Percentiles rank a stretch among this genome's conserved stretches.
phyloP scores from a whole-genome alignment of 2,888 invertebrate species.

The Lochmaea capreae region DNA sequence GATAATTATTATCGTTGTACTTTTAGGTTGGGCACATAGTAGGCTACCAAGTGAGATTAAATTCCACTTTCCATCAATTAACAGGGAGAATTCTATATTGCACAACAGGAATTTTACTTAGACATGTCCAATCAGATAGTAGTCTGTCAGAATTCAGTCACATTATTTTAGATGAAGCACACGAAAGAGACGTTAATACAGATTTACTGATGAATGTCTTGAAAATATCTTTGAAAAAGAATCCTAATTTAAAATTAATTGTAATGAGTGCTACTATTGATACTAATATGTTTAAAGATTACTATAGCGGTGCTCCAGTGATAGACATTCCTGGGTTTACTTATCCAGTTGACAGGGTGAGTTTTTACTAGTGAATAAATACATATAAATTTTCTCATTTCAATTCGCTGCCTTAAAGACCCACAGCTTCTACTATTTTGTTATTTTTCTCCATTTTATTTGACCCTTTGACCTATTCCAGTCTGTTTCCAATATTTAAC shows the following conservation, averaged over 20 bases:
- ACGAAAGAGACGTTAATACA: constrained; percentile 77
- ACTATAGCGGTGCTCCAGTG: constrained; percentile 64
- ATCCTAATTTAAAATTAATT: constrained; percentile 71
- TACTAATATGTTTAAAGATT: constrained; percentile 70
- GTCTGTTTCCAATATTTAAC: no score
- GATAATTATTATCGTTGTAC: background rate
- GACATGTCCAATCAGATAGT: constrained; percentile 65
- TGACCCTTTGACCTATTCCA: no score
- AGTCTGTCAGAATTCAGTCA: constrained; percentile 72
- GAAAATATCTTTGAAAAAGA: constrained; percentile 66
- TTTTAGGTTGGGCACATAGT: constrained; percentile 72
- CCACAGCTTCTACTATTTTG: no score
- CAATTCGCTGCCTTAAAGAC: background rate
- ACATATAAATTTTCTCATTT: no score
- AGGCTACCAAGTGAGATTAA: constrained; percentile 76
- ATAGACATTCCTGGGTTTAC: constrained; percentile 68
- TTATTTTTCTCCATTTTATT: no score
- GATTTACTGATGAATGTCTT: constrained; percentile 74
- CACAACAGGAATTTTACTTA: constrained; percentile 71
- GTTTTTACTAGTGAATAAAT: background rate
- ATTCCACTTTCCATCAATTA: constrained; percentile 67
- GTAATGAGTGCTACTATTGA: constrained; percentile 83
- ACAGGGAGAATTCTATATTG: constrained; percentile 76
- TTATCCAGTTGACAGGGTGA: constrained; percentile 70
- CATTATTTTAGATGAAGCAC: constrained; percentile 80